Evolutionary conservation across 2,888 invertebrate species (phyloP).

Genomic region (Ormyrus rosae): DNA sequence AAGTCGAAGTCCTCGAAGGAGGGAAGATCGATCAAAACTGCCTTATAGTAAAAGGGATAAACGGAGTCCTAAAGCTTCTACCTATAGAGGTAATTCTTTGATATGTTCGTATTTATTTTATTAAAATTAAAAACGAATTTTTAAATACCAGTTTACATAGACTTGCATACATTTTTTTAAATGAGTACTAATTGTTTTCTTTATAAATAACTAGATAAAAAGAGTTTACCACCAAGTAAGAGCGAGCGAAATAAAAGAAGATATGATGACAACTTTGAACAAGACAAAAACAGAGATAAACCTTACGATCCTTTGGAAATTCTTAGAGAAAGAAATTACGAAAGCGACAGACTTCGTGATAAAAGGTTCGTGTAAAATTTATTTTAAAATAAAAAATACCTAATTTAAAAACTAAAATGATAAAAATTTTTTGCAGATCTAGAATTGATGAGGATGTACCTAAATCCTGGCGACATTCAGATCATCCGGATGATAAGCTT

Average conservation of each 20-base stretch:
- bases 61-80: constrained; percentile 64
- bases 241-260: constrained; percentile 63
- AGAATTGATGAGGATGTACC: constrained; percentile 63
- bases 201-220: constrained; percentile 40
- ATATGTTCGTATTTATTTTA: constrained; percentile 2
- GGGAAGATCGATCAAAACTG: constrained; percentile 61
- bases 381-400: neutral
- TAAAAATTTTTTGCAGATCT: constrained; percentile 57
- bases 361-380: constrained; percentile 34
- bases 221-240: constrained; percentile 56
- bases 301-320: constrained; percentile 71
- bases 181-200: neutral
- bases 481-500: constrained; percentile 64
- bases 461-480: constrained; percentile 65
- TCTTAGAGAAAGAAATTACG: constrained; percentile 66
- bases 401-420: neutral
- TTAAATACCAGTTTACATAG: no score
- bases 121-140: no score
- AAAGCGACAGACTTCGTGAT: constrained; percentile 46
- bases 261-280: constrained; percentile 62
- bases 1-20: constrained; percentile 68
- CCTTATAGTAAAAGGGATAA: constrained; percentile 65
- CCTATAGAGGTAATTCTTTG: constrained; percentile 45
- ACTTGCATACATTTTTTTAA: no score
- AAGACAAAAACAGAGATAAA: constrained; percentile 63